Evolutionary conservation across 2,113 vertebrate genomes (phyloP).

Genomic region (Elachura formosa): DNA sequence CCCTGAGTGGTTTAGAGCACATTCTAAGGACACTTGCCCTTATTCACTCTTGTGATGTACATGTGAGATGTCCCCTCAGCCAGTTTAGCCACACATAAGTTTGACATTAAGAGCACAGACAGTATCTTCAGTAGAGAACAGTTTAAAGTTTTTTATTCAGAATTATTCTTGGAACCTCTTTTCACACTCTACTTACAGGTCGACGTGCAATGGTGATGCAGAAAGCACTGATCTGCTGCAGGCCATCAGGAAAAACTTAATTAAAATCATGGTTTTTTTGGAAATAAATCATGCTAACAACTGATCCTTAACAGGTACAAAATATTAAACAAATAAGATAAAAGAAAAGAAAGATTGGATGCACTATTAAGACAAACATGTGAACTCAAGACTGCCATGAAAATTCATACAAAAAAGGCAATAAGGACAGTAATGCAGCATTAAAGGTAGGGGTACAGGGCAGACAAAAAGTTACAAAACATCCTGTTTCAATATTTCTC

Average conservation of each 20-base stretch:
- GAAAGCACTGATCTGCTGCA: neutral
- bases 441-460: neutral
- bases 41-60: neutral
- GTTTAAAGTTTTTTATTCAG: slow-evolving; percentile 19
- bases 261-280: slow-evolving; percentile 47
- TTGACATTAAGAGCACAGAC: neutral
- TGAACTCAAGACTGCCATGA: neutral
- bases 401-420: neutral
- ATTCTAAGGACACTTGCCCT: neutral
- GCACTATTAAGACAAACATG: neutral
- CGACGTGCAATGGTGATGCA: neutral
- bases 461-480: neutral
- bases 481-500: neutral
- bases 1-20: neutral
- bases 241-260: neutral
- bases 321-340: neutral
- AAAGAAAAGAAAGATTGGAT: neutral
- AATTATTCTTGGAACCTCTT: neutral
- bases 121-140: neutral
- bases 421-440: neutral
- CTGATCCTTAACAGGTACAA: slow-evolving; percentile 30
- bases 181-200: neutral
- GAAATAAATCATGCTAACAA: slow-evolving; percentile 40
- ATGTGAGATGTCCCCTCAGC: neutral
- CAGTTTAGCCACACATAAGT: fast-evolving